phyloP scores from a whole-genome alignment of 2,113 vertebrate species.

The Sphaerodactylus townsendi region DNA sequence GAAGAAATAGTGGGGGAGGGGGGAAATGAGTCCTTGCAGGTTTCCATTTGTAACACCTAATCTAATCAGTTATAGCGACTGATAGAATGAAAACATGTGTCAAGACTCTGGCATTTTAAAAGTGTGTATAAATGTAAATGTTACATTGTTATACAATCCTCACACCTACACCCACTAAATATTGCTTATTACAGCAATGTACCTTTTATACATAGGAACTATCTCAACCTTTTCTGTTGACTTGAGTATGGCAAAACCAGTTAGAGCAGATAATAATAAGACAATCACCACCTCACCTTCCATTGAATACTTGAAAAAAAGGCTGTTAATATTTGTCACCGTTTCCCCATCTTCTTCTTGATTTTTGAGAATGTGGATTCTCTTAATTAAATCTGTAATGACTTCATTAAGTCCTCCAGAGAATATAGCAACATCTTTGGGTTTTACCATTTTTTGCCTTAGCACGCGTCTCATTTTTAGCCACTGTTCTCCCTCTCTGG shows the following conservation, averaged over 20 bases:
- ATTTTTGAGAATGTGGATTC: conserved; percentile 75
- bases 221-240: neutral
- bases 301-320: conserved; percentile 96
- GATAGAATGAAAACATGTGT: neutral
- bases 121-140: neutral
- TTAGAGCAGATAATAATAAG: neutral
- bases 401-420: conserved; percentile 85
- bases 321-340: conserved; percentile 85
- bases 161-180: accelerated
- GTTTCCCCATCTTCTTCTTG: conserved; percentile 79
- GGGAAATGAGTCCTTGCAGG: too few species aligned
- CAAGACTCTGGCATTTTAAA: neutral
- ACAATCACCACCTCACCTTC: conserved; percentile 80
- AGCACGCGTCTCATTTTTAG: conserved; percentile 90
- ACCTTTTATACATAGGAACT: neutral
- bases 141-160: neutral
- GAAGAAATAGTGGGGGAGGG: too few species aligned
- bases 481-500: conserved; percentile 89
- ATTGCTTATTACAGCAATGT: neutral
- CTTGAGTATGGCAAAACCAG: accelerated
- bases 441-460: conserved; percentile 89
- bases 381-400: conserved; percentile 84
- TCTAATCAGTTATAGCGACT: neutral
- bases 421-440: conserved; percentile 85
- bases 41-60: neutral